Evolutionary conservation across 2,113 vertebrate genomes (phyloP).

Genomic region (Tachycineta bicolor): DNA sequence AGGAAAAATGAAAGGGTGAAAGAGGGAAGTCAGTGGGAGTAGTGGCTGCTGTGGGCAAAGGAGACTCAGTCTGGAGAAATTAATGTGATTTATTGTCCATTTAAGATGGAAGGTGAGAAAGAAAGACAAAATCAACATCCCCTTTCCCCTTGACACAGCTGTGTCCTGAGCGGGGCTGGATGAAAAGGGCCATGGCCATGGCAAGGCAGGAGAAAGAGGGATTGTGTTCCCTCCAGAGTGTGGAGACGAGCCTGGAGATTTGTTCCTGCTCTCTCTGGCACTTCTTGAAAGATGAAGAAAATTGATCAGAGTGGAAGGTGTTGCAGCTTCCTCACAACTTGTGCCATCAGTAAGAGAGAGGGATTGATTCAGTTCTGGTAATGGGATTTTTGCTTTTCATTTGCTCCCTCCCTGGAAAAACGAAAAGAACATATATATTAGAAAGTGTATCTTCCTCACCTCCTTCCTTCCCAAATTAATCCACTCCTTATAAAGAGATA

Average conservation of each 20-base stretch:
- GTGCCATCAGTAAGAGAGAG: background rate
- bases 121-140: background rate
- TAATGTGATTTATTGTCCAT: background rate
- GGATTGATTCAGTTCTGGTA: background rate
- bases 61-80: background rate
- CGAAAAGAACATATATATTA: background rate
- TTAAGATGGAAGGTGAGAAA: background rate
- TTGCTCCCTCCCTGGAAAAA: background rate
- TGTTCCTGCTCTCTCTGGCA: background rate
- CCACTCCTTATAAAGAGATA: background rate
- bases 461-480: background rate
- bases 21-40: background rate
- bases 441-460: background rate
- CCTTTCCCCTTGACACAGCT: background rate
- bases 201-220: background rate
- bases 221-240: rapidly evolving
- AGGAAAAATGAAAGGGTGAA: background rate
- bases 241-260: background rate
- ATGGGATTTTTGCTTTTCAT: background rate
- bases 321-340: background rate
- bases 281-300: background rate
- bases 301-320: background rate
- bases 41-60: background rate
- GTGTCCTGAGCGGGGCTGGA: background rate
- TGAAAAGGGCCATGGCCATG: background rate